Conservation (phyloP, 2,797 vertebrate species). For the Jordanella pulchra region DNA sequence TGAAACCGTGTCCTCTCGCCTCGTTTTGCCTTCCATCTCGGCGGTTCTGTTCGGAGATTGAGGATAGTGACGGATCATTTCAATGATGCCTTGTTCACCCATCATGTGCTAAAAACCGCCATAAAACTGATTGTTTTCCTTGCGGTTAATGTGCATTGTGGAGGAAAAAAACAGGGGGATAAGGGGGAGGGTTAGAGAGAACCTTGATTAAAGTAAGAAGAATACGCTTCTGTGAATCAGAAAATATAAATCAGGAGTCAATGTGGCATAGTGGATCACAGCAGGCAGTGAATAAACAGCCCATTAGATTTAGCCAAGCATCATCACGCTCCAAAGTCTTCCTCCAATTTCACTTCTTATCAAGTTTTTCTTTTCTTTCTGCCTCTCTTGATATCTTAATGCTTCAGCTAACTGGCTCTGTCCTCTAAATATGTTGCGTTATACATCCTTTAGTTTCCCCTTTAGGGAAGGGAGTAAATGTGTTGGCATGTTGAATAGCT, state of each 20-base stretch:
- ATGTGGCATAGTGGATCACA: conserved; percentile 59
- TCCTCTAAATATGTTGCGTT: conserved; percentile 61
- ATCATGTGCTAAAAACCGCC: conserved; percentile 79
- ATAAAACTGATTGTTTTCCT: conserved; percentile 75
- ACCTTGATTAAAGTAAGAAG: conserved; percentile 81
- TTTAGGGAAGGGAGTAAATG: conserved; percentile 42
- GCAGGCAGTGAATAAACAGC: conserved; percentile 72
- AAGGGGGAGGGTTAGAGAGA: conserved; percentile 45
- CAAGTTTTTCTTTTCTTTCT: conserved; percentile 2
- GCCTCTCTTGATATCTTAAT: conserved; percentile 30
- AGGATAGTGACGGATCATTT: conserved; percentile 66
- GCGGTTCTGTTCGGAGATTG: conserved; percentile 60
- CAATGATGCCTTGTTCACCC: conserved; percentile 78
- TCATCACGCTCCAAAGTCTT: conserved; percentile 50
- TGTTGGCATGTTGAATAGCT: conserved; percentile 54
- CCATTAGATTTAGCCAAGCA: conserved; percentile 71
- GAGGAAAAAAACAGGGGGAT: conserved; percentile 44
- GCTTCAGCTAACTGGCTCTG: conserved; percentile 61
- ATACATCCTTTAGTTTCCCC: conserved; percentile 41
- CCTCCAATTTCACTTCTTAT: conserved; percentile 19
- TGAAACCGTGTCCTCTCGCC: conserved; percentile 56
- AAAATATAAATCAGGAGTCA: conserved; percentile 76
- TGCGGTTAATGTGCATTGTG: conserved; percentile 72
- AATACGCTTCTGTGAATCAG: conserved; percentile 73
- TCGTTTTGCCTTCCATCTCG: conserved; percentile 60